phyloP scores from a whole-genome alignment of 2,888 invertebrate genomes.

The Hedya salicella region DNA sequence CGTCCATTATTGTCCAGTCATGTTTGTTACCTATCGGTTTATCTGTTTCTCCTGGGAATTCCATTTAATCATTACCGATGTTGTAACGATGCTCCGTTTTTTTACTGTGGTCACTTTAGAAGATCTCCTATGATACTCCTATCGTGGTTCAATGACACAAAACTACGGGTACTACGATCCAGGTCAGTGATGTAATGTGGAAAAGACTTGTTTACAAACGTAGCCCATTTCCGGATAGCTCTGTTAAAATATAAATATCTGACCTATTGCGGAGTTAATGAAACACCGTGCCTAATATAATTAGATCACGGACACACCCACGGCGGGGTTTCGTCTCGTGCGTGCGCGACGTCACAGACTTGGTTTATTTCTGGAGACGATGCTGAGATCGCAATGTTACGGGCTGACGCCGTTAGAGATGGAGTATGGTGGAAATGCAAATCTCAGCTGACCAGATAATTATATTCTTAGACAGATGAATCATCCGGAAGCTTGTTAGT shows the following conservation, averaged over 20 bases:
- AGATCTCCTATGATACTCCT: neutral
- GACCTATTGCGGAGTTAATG: slow-evolving; percentile 62
- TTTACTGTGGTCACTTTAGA: neutral
- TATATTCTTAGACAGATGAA: slow-evolving; percentile 20
- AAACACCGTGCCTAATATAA: slow-evolving; percentile 61
- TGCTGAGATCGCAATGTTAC: slow-evolving; percentile 36
- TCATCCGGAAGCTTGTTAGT: slow-evolving; percentile 30
- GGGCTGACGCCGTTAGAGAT: slow-evolving; percentile 10
- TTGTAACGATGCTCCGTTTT: neutral
- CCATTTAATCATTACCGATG: neutral
- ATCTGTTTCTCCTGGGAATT: neutral
- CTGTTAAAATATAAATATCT: slow-evolving; percentile 48
- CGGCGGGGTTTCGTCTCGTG: slow-evolving; percentile 58
- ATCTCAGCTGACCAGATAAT: slow-evolving; percentile 37
- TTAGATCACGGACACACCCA: slow-evolving; percentile 69
- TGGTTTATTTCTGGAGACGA: slow-evolving; percentile 51
- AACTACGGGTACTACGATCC: slow-evolving; percentile 14
- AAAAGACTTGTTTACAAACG: slow-evolving; percentile 14
- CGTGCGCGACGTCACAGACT: slow-evolving; percentile 54
- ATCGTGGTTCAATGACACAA: slow-evolving; percentile 21
- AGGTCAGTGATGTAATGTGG: slow-evolving; percentile 24
- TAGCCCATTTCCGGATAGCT: slow-evolving; percentile 9
- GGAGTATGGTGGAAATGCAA: slow-evolving; percentile 24
- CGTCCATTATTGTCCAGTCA: neutral
- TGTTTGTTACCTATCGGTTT: neutral